Evolutionary conservation across 2,888 invertebrate species (phyloP), one percentile per base, ranked within the genome.

Genomic region (Crossocerus cetratus): DNA sequence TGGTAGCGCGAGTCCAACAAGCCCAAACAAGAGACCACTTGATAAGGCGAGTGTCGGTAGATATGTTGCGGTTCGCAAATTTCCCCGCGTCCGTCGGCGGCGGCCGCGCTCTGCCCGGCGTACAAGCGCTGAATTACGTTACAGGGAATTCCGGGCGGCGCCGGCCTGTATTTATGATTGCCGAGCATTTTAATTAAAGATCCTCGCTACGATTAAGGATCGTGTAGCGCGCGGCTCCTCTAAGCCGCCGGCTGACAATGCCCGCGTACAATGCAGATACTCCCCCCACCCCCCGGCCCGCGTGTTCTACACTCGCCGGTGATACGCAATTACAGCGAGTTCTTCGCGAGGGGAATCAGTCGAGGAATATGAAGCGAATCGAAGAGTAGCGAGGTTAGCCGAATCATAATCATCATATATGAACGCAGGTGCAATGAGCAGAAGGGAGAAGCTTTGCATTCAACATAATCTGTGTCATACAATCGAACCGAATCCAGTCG

Each of bases 181-280:
- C 49, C 14, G 16, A 16, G 49, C 49, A 49, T 16, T 49, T 49
- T 49, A 49, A 49, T 49, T 49, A 49, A 49, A 49, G 49, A 49
- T 16, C 16, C 49, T 49, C n/a, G 16, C n/a, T 49, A 49, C 49
- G 49, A 49, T 49, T 49, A 49, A 49, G 49, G 49, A 49, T 49
- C 49, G 49, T 49, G 49, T 49, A 49, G 49, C 16, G n/a, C n/a
- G n/a, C n/a, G 49, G 49, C 49, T 14, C 4, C n/a, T 49, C 49
- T 32, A n/a, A 16, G n/a, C 16, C 49, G 13, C 14, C 13, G 14
- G 16, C 49, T 14, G 49, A 49, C 8, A 49, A 49, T 49, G 49
- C 49, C 14, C 16, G 49, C 49, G 14, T 49, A 49, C n/a, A 49
- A 16, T 16, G 49, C 49, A 49, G 49, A 4, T 16, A 16, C 14